Percentiles rank a stretch among this genome's conserved stretches.
These are phyloP conservation scores for Heterodera carotae DNA, from an alignment of 1,140 invertebrate species.

Conservation along the genomic window DNA sequence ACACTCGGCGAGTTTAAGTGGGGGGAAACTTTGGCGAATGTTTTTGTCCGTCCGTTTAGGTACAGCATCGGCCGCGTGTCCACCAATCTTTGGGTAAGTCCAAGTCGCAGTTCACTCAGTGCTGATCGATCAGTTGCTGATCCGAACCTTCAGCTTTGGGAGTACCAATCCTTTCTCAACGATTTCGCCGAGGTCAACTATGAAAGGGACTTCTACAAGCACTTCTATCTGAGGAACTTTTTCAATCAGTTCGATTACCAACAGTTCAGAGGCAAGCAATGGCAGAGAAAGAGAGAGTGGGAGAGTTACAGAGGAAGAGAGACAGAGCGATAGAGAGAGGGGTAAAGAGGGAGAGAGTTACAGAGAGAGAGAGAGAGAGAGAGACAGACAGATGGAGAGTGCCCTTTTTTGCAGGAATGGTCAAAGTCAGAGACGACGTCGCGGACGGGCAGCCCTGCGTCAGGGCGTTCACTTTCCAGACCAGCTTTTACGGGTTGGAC, in stretches of 20 bases:
- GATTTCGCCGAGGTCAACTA: conserved; percentile 64
- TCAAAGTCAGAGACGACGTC: conserved; percentile 55
- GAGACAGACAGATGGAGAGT: neutral
- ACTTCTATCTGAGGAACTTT: conserved; percentile 58
- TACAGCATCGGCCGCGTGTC: conserved; percentile 64
- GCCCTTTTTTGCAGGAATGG: conserved; percentile 44
- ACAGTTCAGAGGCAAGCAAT: conserved; percentile 57
- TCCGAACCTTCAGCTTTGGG: conserved; percentile 48
- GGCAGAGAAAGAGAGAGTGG: too few species aligned
- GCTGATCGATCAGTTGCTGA: too few species aligned
- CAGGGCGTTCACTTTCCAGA: conserved; percentile 64
- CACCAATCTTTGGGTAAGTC: conserved; percentile 59
- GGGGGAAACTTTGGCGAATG: neutral
- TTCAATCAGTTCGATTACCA: conserved; percentile 63
- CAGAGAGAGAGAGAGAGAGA: too few species aligned
- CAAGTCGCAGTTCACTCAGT: neutral
- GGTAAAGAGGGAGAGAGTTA: too few species aligned
- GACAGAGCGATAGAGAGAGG: too few species aligned
- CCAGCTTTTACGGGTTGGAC: conserved; percentile 63
- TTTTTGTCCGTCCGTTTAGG: neutral
- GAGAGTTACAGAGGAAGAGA: neutral
- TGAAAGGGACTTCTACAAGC: conserved; percentile 60
- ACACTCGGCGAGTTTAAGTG: conserved; percentile 42
- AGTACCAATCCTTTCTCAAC: conserved; percentile 64
- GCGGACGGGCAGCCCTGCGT: conserved; percentile 63